Conservation (phyloP, 2,113 vertebrate genomes). For the Tragelaphus scriptus region DNA sequence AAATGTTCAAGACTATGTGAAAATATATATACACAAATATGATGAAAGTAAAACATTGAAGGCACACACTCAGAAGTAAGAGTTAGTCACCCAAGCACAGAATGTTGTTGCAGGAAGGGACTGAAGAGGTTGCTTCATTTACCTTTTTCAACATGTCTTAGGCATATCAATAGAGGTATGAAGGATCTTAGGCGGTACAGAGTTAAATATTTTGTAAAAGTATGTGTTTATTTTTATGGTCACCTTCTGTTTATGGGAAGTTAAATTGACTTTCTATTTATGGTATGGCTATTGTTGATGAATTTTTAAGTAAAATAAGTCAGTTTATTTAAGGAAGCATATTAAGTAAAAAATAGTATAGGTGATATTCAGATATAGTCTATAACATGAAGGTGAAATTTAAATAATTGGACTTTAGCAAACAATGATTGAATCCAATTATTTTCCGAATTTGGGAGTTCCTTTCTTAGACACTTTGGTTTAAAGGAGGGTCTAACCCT, state of each 20-base stretch:
- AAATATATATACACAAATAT: not conserved
- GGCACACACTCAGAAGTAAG: not conserved
- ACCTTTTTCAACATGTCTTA: not conserved
- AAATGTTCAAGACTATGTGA: not conserved
- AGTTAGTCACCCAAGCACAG: not conserved
- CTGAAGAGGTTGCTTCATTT: not conserved
- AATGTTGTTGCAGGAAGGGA: not conserved
- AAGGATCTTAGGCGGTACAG: not conserved
- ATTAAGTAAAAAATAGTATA: not conserved
- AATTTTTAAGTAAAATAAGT: not conserved
- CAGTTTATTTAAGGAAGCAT: constrained; percentile 7
- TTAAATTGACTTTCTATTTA: constrained; percentile 28
- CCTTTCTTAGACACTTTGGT: not conserved
- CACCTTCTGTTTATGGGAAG: not conserved
- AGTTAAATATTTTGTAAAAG: constrained; percentile 20
- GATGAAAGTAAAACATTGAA: not conserved
- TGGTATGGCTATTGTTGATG: not conserved
- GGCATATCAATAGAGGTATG: not conserved
- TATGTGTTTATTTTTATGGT: constrained; percentile 15
- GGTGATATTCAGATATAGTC: not conserved
- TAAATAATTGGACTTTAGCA: not conserved
- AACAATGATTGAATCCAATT: not conserved
- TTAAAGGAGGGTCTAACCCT: not conserved
- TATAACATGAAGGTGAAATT: constrained; percentile 30
- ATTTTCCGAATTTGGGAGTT: not conserved